Evolutionary conservation across 2,797 vertebrate genomes (phyloP), one percentile per base, ranked within the genome.

Genomic region (Huso huso): DNA sequence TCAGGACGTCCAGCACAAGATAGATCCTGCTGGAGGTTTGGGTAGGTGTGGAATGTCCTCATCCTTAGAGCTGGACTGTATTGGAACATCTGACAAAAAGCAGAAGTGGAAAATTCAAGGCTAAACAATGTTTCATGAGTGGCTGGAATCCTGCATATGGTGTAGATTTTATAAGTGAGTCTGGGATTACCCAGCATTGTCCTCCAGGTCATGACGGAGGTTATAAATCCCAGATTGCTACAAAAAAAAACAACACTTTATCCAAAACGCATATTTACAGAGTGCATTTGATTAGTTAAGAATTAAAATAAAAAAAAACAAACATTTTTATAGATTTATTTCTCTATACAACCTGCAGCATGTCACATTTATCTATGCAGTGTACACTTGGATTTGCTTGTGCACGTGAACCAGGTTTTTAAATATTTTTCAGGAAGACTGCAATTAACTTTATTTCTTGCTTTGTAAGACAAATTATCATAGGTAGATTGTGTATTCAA

Each of bases 211-310:
- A 50, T 55, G 63, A 63, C 72, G 66, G 60, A 1, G n/a, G 57
- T 71, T 15, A 49, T 78, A 73, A 73, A 76, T 73, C 61, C 63
- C 58, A 12, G 55, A 67, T 66, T 69, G 8, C 61, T 53, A 63
- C 70, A 69, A 68, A 72, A 73, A 73, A 74, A 71, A 55, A 8
- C 49, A 66, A 57, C 13, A 57, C 61, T 53, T 48, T 37, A 11
- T 48, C 4, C 23, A 11, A 18, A 7, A 10, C 9, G 10, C 11
- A n/a, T 23, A 62, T 61, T 48, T 67, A 11, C 7, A 61, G 13
- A 37, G 48, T 67, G 11, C 9, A 12, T 51, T n/a, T 51, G 9
- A 8, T 9, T 11, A 50, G 8, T 7, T 61, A 61, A 62, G 9
- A 63, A 50, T 9, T 11, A 11, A 48, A 12, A 49, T n/a, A 50